Conservation (phyloP, 2,113 vertebrate species). For the Zapus hudsonius region DNA sequence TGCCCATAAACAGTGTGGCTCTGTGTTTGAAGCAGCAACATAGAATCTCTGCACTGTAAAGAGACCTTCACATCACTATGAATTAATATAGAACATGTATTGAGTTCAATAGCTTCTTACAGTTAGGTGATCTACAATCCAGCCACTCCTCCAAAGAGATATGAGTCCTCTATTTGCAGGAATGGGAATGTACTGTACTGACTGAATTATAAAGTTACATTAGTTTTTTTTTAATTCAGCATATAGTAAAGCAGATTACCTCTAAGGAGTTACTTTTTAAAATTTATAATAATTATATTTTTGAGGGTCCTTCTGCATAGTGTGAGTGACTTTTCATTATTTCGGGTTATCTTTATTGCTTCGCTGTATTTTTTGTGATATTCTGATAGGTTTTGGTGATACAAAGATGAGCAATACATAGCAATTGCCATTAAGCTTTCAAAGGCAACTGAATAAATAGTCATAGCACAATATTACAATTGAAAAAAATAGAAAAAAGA, state of each 20-base stretch:
- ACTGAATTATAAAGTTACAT: background rate
- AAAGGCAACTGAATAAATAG: background rate
- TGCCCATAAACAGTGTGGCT: background rate
- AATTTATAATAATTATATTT: background rate
- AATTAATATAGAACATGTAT: background rate
- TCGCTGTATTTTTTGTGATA: background rate
- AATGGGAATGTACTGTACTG: background rate
- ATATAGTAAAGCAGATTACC: background rate
- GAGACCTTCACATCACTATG: background rate
- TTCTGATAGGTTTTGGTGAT: background rate
- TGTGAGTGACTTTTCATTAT: slow-evolving; percentile 2
- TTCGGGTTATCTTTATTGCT: background rate
- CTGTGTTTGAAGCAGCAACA: background rate
- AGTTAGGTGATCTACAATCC: background rate
- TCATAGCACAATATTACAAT: background rate
- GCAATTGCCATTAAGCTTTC: slow-evolving; percentile 15
- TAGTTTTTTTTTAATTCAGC: background rate
- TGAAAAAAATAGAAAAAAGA: background rate
- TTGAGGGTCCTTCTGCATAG: background rate
- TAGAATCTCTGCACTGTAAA: background rate
- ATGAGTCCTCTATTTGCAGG: background rate
- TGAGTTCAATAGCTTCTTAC: background rate
- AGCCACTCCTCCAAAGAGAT: background rate
- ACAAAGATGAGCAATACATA: background rate
- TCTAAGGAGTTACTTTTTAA: background rate